Evolutionary conservation across 2,113 vertebrate genomes (phyloP).

Genomic region (Melanerpes formicivorus): DNA sequence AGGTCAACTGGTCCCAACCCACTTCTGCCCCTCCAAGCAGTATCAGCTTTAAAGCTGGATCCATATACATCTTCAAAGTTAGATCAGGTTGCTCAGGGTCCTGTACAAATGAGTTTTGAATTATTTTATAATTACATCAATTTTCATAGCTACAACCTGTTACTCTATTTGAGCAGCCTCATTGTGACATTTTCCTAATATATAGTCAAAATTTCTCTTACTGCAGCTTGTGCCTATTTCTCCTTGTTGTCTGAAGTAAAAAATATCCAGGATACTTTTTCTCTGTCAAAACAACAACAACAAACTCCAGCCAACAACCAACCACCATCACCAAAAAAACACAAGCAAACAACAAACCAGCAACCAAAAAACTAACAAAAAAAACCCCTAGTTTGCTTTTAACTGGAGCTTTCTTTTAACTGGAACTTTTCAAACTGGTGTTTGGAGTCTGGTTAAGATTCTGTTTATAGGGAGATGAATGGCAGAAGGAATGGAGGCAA

Average conservation of each 20-base stretch:
- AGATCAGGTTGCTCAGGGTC: neutral
- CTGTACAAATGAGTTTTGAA: neutral
- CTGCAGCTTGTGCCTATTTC: neutral
- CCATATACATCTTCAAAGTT: neutral
- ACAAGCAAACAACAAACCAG: too few species aligned
- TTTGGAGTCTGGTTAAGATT: neutral
- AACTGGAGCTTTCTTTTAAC: too few species aligned
- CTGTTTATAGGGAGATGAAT: neutral
- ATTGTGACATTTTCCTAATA: neutral
- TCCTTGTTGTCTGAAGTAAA: neutral
- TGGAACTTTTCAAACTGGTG: too few species aligned
- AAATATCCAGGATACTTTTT: neutral
- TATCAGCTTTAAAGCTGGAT: neutral
- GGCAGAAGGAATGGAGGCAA: neutral
- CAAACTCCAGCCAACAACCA: too few species aligned
- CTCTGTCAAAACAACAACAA: neutral
- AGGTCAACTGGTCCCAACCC: neutral
- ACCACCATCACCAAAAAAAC: too few species aligned
- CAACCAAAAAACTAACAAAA: too few species aligned
- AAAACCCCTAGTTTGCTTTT: too few species aligned
- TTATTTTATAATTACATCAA: neutral
- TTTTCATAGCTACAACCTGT: neutral
- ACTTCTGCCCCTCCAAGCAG: neutral
- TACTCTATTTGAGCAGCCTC: neutral
- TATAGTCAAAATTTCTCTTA: neutral